Base-by-base conservation (phyloP, 2,888 invertebrate genomes). In the Anthophora plumipes region DNA sequence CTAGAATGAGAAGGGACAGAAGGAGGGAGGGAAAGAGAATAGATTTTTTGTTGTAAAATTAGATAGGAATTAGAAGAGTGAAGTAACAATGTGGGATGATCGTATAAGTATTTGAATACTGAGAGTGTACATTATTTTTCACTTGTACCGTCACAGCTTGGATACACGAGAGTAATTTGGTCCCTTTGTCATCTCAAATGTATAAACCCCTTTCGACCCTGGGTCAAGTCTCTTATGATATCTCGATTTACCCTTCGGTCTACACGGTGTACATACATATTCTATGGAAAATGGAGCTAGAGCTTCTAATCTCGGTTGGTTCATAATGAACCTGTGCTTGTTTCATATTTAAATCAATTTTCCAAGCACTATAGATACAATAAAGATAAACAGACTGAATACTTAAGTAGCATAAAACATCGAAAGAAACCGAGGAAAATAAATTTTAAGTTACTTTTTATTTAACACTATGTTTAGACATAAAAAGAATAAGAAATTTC, bases 181-280 rank as follows among this genome's bases (percentile, higher is more conserved):
- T 17, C 46, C 59, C 61, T 48, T 61, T 61, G 46, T 61, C 17
- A 61, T 46, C 46, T 17, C 7, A 31, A 46, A 63, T 63, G 25
- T 63, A 48, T 20, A 37, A 63, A 63, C 63, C 63, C 63, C 9
- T 48, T 31, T 63, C 37, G 63, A 48, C 48, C 48, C 20, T 48
- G 17, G 63, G 48, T 50, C 63, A 63, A n/a, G 11, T 63, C 63
- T 50, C 63, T 48, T 50, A 63, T 63, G 63, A 50, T 50, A 63
- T 63, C 63, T 63, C 20, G 48, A 63, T 63, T 37, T 17, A 12
- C 37, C 63, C 61, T 31, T 31, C 41, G 41, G 5, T 11, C n/a
- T 63, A 12, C n/a, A 63, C 7, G 25, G 37, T 6, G 20, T 63
- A 37, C 14, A 20, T 50, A 37, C 63, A 63, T 63, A 37, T 63